Evolutionary conservation across 2,797 vertebrate genomes (phyloP).

Genomic region (Peromyscus melanophrys): DNA sequence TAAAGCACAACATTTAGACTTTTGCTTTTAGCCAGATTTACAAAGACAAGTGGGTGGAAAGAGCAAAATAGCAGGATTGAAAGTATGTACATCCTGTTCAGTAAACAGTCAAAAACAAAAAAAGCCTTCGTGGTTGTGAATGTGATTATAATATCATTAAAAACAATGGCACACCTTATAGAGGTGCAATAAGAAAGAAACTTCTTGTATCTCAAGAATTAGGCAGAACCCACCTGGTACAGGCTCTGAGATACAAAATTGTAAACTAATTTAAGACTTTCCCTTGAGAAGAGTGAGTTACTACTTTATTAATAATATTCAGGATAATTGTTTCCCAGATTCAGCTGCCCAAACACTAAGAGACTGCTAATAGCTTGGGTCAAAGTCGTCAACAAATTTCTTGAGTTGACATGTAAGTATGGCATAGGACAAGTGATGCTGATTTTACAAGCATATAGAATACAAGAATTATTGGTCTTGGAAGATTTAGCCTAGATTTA

Average conservation of each 20-base stretch:
- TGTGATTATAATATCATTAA: background rate
- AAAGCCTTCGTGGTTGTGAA: background rate
- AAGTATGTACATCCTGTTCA: background rate
- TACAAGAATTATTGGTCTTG: background rate
- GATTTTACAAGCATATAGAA: background rate
- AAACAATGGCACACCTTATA: background rate
- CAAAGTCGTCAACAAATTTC: background rate
- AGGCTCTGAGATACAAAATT: background rate
- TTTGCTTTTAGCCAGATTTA: background rate
- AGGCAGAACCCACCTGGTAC: background rate
- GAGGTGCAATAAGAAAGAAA: background rate
- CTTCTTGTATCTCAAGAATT: background rate
- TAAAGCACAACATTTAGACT: background rate
- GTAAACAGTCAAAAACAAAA: background rate
- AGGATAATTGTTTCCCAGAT: background rate
- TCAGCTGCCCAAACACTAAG: background rate
- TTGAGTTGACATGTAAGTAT: background rate
- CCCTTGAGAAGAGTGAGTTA: background rate
- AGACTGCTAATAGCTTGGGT: background rate
- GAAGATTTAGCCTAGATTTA: background rate
- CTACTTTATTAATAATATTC: background rate
- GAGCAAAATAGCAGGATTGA: background rate
- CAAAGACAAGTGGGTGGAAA: background rate
- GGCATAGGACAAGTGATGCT: background rate
- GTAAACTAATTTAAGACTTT: background rate